Base-by-base conservation (phyloP, 92 coral and sea anemone genomes). In the Metridium senile region DNA sequence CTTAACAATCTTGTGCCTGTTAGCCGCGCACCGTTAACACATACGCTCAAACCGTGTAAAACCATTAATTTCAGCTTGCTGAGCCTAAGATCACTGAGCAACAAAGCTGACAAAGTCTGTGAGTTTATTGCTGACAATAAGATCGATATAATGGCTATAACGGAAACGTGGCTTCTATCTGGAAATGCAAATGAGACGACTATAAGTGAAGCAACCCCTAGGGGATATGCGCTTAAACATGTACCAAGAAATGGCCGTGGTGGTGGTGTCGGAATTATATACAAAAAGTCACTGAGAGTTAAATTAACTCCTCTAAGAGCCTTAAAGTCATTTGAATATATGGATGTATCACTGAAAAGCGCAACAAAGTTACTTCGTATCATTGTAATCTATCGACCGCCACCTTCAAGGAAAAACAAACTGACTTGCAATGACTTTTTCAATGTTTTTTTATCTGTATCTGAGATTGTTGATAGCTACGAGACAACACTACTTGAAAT, bases 371-470 rank as follows among this genome's bases (percentile, higher is more conserved):
- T 64, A 30, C 70, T 64, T 64, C 70, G 23, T 2, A 30, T 64
- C 70, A 64, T 64, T 28, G n/a, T 64, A 64, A 10, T 64, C 16
- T 64, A 64, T 20, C 31, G 70, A 21, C 33, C 33, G 23, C 70
- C 70, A 30, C 70, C 70, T 3, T 64, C 70, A 18, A 64, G 23
- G 70, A 31, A 4, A 1, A 64, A 64, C 20, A 64, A 31, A 64
- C 49, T 74, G 33, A 74, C 67, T 30, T 30, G 33, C 27, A 45
- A 59, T 45, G 34, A 32, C 51, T 74, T 74, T 33, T 58, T 58
- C 66, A 54, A 25, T n/a, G 70, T 7, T 7, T 64, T 64, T 32
- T 13, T 26, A 21, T 13, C 66, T 25, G 10, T 59, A 17, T 59
- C 23, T 9, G 66, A 59, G 23, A 9, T 71, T 2, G n/a, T n/a